Evolutionary conservation across 2,113 vertebrate species (phyloP), one percentile per base, ranked within the genome.

Genomic region (Protobothrops mucrosquamatus): DNA sequence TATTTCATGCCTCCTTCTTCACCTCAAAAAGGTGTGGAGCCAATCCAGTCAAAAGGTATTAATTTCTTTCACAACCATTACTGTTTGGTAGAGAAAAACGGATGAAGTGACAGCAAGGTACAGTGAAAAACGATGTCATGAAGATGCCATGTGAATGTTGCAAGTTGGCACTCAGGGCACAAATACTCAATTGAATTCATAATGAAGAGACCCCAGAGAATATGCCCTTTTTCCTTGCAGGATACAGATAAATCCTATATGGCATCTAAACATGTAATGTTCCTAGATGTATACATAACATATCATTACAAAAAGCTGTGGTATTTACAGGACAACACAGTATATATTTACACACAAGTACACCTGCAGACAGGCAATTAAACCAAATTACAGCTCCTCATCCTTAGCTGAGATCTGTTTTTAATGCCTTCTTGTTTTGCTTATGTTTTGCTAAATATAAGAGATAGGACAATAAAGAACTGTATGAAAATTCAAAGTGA

Each of bases 401-500:
- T 93, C 85, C 92, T 92, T 93, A 55, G 89, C 55, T 93, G 64
- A 61, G 52, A 69, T 34, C 90, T 87, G 94, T 95, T 94, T 57
- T 94, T 95, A 93, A 96, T 91, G 48, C 24, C 14, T 34, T 87
- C 93, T 48, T 94, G 69, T 93, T 95, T 95, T 96, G 93, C 94
- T 96, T 95, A 64, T 91, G 61, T 92, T 95, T 97, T 97, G 87
- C 94, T 94, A 95, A 97, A 96, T 96, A 95, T 97, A 97, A 95
- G 95, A 96, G 93, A 95, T 94, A 95, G 95, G 92, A 95, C 97
- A 97, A 96, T 94, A 95, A 97, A 97, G 97, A 97, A 97, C 96
- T 95, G 92, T 95, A 97, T 96, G 94, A 97, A 97, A 97, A 94
- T 97, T 97, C 97, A 98, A 95, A 97, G 97, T 97, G 94, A 95